Conservation (phyloP, 2,888 invertebrate species). For the Conchocele bisecta region DNA sequence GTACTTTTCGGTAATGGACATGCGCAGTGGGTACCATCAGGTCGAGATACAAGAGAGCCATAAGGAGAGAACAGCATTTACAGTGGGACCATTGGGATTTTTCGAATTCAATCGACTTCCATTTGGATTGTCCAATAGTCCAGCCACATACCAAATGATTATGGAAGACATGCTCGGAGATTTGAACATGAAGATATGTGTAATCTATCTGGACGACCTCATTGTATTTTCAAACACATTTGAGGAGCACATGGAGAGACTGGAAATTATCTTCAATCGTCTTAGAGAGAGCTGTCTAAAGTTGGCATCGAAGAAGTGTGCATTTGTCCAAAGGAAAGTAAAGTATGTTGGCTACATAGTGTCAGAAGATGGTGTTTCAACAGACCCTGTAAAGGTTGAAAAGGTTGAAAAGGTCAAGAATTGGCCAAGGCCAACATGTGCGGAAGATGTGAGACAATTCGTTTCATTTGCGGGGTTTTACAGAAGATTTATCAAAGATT, state of each 20-base stretch:
- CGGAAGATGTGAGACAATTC: constrained; percentile 29
- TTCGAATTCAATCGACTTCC: constrained; percentile 12
- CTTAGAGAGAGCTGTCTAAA: constrained; percentile 12
- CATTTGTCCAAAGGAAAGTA: constrained; percentile 17
- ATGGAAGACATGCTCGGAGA: no score
- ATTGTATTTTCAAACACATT: constrained; percentile 23
- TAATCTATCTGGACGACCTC: no score
- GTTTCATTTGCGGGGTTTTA: constrained; percentile 22
- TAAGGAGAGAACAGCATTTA: constrained; percentile 14
- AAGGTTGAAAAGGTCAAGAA: constrained; percentile 24
- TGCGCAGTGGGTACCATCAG: constrained; percentile 11
- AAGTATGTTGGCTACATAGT: constrained; percentile 40
- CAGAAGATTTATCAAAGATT: no score
- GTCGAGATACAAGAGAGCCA: constrained; percentile 3
- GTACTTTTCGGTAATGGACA: constrained; percentile 7
- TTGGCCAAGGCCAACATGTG: constrained; percentile 10
- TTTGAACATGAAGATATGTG: constrained; percentile 10
- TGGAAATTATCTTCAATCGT: constrained; percentile 27
- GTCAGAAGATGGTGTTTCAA: constrained; percentile 10
- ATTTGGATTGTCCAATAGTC: constrained; percentile 2
- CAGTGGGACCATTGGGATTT: constrained; percentile 12
- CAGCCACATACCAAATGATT: not conserved
- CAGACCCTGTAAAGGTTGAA: constrained; percentile 5
- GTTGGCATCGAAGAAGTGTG: constrained; percentile 31
- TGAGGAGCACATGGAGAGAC: constrained; percentile 28